Evolutionary conservation across 2,888 invertebrate species (phyloP).

Genomic region (Euproctis similis): DNA sequence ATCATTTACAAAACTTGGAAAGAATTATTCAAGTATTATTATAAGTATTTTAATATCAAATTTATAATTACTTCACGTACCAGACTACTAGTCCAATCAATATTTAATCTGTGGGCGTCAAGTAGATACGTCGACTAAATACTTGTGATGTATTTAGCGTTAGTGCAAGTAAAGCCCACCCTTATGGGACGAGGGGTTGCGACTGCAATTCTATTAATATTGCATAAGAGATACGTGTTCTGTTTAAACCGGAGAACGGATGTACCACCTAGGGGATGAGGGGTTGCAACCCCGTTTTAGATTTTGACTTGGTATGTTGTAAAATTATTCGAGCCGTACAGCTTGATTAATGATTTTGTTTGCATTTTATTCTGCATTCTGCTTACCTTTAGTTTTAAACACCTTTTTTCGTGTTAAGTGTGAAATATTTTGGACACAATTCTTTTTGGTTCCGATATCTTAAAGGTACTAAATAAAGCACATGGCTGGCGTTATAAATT

Average conservation of each 20-base stretch:
- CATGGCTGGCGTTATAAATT: no score
- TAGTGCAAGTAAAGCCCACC: slow-evolving; percentile 12
- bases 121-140: slow-evolving; percentile 32
- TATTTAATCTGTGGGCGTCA: slow-evolving; percentile 22
- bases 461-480: no score
- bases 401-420: no score
- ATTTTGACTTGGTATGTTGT: slow-evolving; percentile 9
- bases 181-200: slow-evolving; percentile 37
- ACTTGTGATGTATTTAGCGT: slow-evolving; percentile 32
- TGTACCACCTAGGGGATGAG: slow-evolving; percentile 5
- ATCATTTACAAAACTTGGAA: no score
- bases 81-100: slow-evolving; percentile 6
- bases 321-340: slow-evolving; percentile 21
- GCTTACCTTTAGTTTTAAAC: no score
- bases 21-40: no score
- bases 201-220: slow-evolving; percentile 64
- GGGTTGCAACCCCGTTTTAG: slow-evolving; percentile 4
- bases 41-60: slow-evolving; percentile 1
- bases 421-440: no score
- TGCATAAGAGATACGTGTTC: slow-evolving; percentile 60
- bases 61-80: slow-evolving; percentile 11
- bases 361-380: no score
- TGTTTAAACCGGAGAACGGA: slow-evolving; percentile 49
- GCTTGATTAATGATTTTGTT: slow-evolving; percentile 2
- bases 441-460: no score